A percentile compares a stretch with the other conserved stretches of the same genome.
phyloP scores from a whole-genome alignment of 2,888 invertebrate species.

The Leptura quadrifasciata region DNA sequence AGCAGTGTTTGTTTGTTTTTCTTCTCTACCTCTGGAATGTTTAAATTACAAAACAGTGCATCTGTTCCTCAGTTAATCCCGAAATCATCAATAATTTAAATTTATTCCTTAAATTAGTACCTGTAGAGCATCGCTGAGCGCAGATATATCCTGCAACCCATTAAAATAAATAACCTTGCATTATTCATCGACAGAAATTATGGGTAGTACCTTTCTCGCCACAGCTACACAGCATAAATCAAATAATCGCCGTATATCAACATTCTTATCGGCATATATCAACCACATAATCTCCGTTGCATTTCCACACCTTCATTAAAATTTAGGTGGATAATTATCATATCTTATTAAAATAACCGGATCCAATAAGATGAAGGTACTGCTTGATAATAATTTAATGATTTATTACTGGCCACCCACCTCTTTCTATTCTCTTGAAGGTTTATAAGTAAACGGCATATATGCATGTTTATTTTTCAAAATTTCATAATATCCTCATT shows the following conservation, averaged over 20 bases:
- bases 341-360: not conserved
- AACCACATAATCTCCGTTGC: not conserved
- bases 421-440: conserved; percentile 15
- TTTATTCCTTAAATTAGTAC: not conserved
- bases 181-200: not conserved
- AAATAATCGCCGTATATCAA: conserved; percentile 4
- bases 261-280: not conserved
- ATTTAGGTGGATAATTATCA: not conserved
- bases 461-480: conserved; percentile 17
- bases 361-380: not conserved
- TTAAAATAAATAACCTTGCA: not conserved
- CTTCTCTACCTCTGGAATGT: not conserved
- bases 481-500: conserved; percentile 30
- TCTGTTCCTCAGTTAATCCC: not conserved
- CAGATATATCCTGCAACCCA: conserved; percentile 7
- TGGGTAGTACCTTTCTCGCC: conserved; percentile 3
- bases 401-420: conserved; percentile 27
- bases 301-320: not conserved
- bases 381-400: not conserved
- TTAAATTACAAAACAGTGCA: not conserved
- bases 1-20: not conserved
- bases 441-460: not conserved
- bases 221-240: not conserved
- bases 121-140: not conserved
- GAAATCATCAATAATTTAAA: not conserved